Evolutionary conservation across 2,113 vertebrate species (phyloP).

Genomic region (Takifugu bimaculatus): DNA sequence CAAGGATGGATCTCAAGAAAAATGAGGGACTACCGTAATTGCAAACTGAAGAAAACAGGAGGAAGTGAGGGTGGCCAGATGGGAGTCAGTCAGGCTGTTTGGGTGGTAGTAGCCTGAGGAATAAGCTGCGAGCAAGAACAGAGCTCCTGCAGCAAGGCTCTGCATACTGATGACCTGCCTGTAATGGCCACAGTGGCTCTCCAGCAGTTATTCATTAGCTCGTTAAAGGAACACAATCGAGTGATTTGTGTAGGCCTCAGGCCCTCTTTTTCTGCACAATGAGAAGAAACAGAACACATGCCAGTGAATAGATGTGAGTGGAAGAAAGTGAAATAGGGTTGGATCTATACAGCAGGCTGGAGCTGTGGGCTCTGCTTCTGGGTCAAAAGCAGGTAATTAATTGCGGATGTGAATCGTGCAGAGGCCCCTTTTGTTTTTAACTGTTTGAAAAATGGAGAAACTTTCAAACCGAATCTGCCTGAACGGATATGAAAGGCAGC

Average conservation of each 20-base stretch:
- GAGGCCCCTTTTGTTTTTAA: conserved; percentile 38
- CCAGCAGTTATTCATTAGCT: conserved; percentile 63
- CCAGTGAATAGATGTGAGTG: conserved; percentile 51
- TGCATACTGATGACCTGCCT: conserved; percentile 65
- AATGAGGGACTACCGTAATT: conserved; percentile 1
- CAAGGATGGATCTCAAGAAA: background rate
- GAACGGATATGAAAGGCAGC: conserved; percentile 39
- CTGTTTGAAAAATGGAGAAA: conserved; percentile 56
- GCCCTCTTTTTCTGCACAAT: conserved; percentile 26
- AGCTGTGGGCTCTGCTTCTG: conserved; percentile 58
- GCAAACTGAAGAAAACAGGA: background rate
- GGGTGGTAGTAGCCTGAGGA: conserved; percentile 39
- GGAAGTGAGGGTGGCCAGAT: conserved; percentile 16
- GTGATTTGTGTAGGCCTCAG: conserved; percentile 56
- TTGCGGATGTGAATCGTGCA: conserved; percentile 47
- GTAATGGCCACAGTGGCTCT: conserved; percentile 45
- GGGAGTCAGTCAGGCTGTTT: conserved; percentile 22
- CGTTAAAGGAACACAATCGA: conserved; percentile 60
- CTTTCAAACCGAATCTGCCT: conserved; percentile 54
- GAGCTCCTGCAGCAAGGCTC: conserved; percentile 20
- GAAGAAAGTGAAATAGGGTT: conserved; percentile 43
- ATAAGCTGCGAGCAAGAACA: conserved; percentile 25
- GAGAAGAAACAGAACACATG: conserved; percentile 43
- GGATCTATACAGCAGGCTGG: conserved; percentile 40
- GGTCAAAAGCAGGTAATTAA: conserved; percentile 53